Conservation (phyloP, 2,888 invertebrate species). For the Drosophila austrosaltans region DNA sequence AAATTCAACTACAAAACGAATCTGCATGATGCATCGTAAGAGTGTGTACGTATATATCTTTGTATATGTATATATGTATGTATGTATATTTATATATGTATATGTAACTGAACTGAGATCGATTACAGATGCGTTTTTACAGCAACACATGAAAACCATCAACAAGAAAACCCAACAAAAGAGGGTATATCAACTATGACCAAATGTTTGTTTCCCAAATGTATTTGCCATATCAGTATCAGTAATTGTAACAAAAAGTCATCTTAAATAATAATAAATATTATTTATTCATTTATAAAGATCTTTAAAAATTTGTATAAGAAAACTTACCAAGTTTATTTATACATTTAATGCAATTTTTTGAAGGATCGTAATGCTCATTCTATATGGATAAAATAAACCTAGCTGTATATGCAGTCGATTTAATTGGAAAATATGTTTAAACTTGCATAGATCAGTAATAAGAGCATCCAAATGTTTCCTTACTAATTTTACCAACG, state of each 20-base stretch:
- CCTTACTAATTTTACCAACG: background rate
- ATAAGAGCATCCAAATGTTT: background rate
- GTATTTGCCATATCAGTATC: background rate
- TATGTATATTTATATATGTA: background rate
- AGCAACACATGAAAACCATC: background rate
- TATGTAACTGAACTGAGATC: slow-evolving; percentile 18
- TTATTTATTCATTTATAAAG: too few relatives aligned
- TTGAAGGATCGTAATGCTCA: too few relatives aligned
- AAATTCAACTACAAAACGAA: background rate
- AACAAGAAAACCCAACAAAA: background rate
- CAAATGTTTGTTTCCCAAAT: background rate
- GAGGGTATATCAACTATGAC: background rate
- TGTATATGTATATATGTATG: background rate
- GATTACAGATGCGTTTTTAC: slow-evolving; percentile 35
- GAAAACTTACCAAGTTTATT: too few relatives aligned
- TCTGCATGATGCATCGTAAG: background rate
- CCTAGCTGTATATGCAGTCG: too few relatives aligned
- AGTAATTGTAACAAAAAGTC: too few relatives aligned
- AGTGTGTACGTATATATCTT: background rate
- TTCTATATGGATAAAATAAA: too few relatives aligned
- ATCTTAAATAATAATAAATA: too few relatives aligned
- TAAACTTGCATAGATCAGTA: background rate
- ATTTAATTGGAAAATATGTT: too few relatives aligned
- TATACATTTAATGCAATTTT: too few relatives aligned
- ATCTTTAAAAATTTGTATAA: too few relatives aligned